Base-by-base conservation (phyloP, 2,888 invertebrate genomes). In the Lasioglossum leucozonium region DNA sequence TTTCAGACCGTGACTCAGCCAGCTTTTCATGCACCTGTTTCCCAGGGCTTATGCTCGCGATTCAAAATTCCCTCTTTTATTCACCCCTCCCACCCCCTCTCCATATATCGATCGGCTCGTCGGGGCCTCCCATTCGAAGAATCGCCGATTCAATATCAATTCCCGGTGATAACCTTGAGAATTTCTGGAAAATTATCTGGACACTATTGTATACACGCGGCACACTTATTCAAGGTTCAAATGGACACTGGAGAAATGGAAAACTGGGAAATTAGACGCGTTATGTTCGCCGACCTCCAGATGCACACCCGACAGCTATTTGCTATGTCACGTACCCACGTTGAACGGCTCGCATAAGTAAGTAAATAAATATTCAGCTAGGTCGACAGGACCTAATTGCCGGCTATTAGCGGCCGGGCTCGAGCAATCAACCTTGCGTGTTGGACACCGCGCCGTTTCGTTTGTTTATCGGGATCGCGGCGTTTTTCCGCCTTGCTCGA, bases 371-470 rank as follows among this genome's bases (percentile, higher is more conserved):
- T 82, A 82, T 79, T 79, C 67, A 40, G 79, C 71, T 44, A 74
- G 42, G 62, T 74, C 74, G 74, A 51, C 80, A 55, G 58, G 72
- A 65, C 80, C 75, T 76, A 82, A 82, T 82, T 82, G 80, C 72
- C 72, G 55, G 37, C 75, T 65, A 82, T 80, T 82, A 82, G 76
- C 75, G 58, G 34, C 42, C 75, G 55, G 72, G 80, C 80, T 76
- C 75, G 82, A 80, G 80, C 80, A 80, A 82, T 76, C 80, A 80
- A 82, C 80, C 82, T 80, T 72, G 51, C 72, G 75, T 72, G 82
- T 82, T 75, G 71, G 80, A 76, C 75, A 18, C 37, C 62, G 62
- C 67, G 22, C 42, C 51, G 30, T 76, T 79, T 75, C 82, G 55
- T 82, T 75, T 72, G 72, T 80, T 80, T 80, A 80, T 80, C 75